A percentile compares a stretch with the other conserved stretches of the same genome.
These are phyloP conservation scores for Jacana jacana DNA, from an alignment of 2,113 vertebrate species.

Conservation along the genomic window DNA sequence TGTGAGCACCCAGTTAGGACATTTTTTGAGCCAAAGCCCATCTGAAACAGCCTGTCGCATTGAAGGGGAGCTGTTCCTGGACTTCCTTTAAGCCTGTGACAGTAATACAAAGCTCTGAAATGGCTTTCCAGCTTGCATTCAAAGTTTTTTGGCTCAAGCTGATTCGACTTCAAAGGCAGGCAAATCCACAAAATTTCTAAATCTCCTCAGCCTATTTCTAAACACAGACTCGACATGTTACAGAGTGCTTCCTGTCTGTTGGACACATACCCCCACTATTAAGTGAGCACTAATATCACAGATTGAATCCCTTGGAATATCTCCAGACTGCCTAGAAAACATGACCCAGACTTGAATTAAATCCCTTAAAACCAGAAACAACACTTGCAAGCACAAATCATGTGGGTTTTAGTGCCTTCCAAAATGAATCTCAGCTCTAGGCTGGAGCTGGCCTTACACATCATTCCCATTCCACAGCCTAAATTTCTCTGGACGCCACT, in stretches of 20 bases:
- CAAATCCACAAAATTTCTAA: slow-evolving; percentile 40
- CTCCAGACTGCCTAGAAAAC: slow-evolving; percentile 54
- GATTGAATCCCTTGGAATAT: slow-evolving; percentile 47
- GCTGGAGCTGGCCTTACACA: neutral
- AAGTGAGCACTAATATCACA: neutral
- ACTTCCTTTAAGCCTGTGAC: slow-evolving; percentile 19
- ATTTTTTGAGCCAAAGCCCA: neutral
- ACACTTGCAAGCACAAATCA: slow-evolving; percentile 23
- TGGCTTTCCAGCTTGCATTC: slow-evolving; percentile 18
- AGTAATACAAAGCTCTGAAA: neutral
- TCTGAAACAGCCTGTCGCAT: neutral
- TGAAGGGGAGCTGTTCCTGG: neutral
- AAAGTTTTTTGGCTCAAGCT: slow-evolving; percentile 24
- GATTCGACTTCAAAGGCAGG: slow-evolving; percentile 34
- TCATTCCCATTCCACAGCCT: neutral
- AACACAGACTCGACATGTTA: slow-evolving; percentile 21
- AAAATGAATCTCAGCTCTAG: neutral
- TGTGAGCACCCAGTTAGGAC: neutral
- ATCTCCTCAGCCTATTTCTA: slow-evolving; percentile 45
- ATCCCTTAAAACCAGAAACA: slow-evolving; percentile 43
- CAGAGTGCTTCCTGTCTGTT: slow-evolving; percentile 47
- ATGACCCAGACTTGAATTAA: slow-evolving; percentile 54
- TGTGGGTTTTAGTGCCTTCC: neutral
- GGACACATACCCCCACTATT: neutral
- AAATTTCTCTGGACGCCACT: neutral